These are phyloP conservation scores for Neocloeon triangulifer DNA, from an alignment of 1,140 invertebrate species.

Conservation along the genomic window DNA sequence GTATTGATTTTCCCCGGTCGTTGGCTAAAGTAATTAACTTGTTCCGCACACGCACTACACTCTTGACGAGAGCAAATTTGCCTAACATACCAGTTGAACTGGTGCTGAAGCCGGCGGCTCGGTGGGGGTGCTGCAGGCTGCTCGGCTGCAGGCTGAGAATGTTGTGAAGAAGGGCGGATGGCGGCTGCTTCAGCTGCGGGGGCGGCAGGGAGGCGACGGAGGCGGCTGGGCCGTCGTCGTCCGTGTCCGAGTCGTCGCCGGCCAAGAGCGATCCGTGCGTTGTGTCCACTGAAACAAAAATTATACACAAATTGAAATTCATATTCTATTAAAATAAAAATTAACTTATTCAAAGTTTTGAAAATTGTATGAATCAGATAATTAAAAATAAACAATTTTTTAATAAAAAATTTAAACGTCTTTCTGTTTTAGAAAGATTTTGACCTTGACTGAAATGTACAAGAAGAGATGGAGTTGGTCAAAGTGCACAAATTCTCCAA, in stretches of 20 bases:
- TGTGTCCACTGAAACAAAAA: slow-evolving; percentile 23
- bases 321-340: too few relatives aligned
- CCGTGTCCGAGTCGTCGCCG: slow-evolving; percentile 8
- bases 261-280: slow-evolving; percentile 12
- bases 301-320: slow-evolving; percentile 7
- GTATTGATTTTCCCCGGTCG: not conserved
- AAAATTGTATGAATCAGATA: too few relatives aligned
- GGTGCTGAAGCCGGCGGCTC: slow-evolving; percentile 3
- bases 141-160: slow-evolving; percentile 29
- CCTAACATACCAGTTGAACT: slow-evolving; percentile 20
- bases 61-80: slow-evolving; percentile 9
- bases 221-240: too few relatives aligned
- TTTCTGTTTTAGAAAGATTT: too few relatives aligned
- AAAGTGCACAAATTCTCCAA: too few relatives aligned
- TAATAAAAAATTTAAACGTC: too few relatives aligned
- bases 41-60: not conserved
- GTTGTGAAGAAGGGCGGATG: slow-evolving; percentile 30
- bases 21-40: too few relatives aligned
- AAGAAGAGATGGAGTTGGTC: too few relatives aligned
- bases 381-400: too few relatives aligned
- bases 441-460: too few relatives aligned
- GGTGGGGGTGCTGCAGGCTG: slow-evolving; percentile 1
- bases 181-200: slow-evolving; percentile 14
- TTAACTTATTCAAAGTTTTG: too few relatives aligned
- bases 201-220: slow-evolving; percentile 10